These are phyloP conservation scores for Heliconius eleuchia DNA, from an alignment of 1,140 invertebrate species.

Conservation along the genomic window DNA sequence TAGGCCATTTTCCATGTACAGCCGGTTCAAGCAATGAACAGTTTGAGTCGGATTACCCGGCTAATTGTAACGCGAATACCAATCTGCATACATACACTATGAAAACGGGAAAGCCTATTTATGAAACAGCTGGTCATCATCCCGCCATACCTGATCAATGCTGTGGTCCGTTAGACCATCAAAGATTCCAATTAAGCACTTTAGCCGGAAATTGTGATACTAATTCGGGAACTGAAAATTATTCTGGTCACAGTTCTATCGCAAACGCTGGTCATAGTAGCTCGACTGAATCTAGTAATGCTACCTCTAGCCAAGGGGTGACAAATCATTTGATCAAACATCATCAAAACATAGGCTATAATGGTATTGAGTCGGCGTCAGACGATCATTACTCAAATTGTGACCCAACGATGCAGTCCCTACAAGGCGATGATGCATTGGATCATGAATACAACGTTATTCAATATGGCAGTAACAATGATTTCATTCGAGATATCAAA, in stretches of 20 bases:
- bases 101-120: constrained; percentile 88
- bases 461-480: constrained; percentile 77
- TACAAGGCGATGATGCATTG: constrained; percentile 76
- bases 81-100: constrained; percentile 91
- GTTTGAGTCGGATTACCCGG: constrained; percentile 89
- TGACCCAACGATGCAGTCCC: constrained; percentile 76
- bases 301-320: constrained; percentile 77
- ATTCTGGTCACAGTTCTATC: constrained; percentile 80
- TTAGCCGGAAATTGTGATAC: constrained; percentile 78
- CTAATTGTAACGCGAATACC: constrained; percentile 92
- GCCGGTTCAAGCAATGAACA: constrained; percentile 90
- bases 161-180: constrained; percentile 72
- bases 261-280: constrained; percentile 80
- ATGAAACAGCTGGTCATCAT: constrained; percentile 83
- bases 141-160: constrained; percentile 79
- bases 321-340: constrained; percentile 80
- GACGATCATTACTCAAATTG: constrained; percentile 81
- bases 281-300: constrained; percentile 79
- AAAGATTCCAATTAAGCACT: constrained; percentile 73
- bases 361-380: constrained; percentile 75
- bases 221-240: constrained; percentile 81
- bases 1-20: constrained; percentile 89
- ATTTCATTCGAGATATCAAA: constrained; percentile 77
- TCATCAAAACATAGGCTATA: constrained; percentile 77
- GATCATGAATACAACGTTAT: constrained; percentile 81